These are phyloP conservation scores for Lasaia peninsularis DNA, from an alignment of 1,140 invertebrate species.

Conservation along the genomic window DNA sequence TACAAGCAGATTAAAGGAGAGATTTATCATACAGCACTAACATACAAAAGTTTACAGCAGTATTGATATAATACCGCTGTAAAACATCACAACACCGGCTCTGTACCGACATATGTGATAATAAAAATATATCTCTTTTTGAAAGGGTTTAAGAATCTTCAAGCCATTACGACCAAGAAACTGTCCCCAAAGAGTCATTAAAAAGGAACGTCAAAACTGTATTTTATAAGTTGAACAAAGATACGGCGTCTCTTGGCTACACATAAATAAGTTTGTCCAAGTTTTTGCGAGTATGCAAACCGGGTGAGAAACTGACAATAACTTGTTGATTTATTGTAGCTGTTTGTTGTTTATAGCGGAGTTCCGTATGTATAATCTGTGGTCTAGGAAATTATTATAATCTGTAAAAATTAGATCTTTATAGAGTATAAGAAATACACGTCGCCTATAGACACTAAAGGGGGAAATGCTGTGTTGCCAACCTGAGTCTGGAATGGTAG, in stretches of 20 bases:
- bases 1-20: too few species aligned
- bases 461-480: too few species aligned
- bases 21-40: too few species aligned
- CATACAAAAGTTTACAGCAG: too few species aligned
- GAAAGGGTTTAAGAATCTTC: not conserved
- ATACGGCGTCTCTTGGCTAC: slow-evolving; percentile 27
- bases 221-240: slow-evolving; percentile 31
- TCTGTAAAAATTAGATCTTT: too few species aligned
- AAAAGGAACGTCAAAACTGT: slow-evolving; percentile 29
- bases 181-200: slow-evolving; percentile 25
- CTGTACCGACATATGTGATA: not conserved
- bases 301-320: slow-evolving; percentile 11
- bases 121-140: not conserved
- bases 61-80: too few species aligned
- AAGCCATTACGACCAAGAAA: slow-evolving; percentile 16
- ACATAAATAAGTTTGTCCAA: slow-evolving; percentile 32
- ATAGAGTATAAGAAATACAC: too few species aligned
- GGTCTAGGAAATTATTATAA: too few species aligned
- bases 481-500: too few species aligned
- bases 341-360: not conserved
- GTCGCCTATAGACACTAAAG: too few species aligned
- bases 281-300: slow-evolving; percentile 24
- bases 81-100: not conserved
- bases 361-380: not conserved
- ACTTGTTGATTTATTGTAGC: slow-evolving; percentile 5